Base-by-base conservation (phyloP, 1,140 invertebrate species). In the Brachionus manjavacas region DNA sequence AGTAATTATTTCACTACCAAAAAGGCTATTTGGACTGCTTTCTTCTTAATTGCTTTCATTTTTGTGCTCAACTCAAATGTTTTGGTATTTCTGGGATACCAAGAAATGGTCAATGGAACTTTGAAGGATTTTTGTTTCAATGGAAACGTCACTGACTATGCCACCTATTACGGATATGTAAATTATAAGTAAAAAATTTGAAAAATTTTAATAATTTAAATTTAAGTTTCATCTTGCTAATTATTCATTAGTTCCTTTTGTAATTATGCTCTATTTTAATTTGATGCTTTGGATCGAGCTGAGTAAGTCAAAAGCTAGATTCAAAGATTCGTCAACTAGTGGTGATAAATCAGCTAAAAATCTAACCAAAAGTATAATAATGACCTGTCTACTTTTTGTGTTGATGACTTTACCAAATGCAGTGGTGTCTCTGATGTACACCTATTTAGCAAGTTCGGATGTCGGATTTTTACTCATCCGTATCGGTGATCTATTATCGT, bases 351-450 rank as follows among this genome's bases (percentile, higher is more conserved):
- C 25, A 31, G 28, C 25, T 6, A 70, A 70, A 70, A 70, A 31
- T 35, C 4, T 70, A 16, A 70, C 25, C 66, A 31, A 28, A 4
- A 70, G 25, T 12, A 70, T 74, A 16, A 74, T 74, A 1, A 41
- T 16, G 20, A 74, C 39, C 20, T 16, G 31, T 9, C n/a, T 74
- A 9, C 9, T 43, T 16, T 74, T 74, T 74, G 20, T 74, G 14
- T 43, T 74, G 7, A 74, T 46, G 16, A 74, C 70, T 11, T 12
- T 74, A 20, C 70, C 70, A 74, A 74, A 74, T 74, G 70, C 70
- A 16, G 39, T 74, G n/a, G 70, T 74, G 14, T 74, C 39, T 16
- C 39, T 74, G 11, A n/a, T 74, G 39, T 74, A 74, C 20, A 23
- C 70, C 2, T 43, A 7, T 14, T 23, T 74, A 16, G 31, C 14